Evolutionary conservation across 1,140 invertebrate species (phyloP), one percentile per base, ranked within the genome.

Genomic region (Dryas iulia): DNA sequence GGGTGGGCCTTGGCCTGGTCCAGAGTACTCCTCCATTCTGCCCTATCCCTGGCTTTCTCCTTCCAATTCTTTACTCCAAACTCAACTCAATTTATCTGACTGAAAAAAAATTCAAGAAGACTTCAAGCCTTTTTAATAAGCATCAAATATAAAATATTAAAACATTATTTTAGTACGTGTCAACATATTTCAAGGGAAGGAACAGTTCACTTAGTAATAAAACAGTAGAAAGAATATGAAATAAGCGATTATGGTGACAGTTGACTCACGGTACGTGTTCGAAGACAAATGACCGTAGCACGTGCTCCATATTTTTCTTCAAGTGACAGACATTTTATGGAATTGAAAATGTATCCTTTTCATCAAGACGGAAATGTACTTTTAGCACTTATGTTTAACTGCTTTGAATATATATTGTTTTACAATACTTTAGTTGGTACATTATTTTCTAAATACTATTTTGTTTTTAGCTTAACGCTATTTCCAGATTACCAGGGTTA

Each of bases 241-340:
- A 62, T 53, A 62, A 62, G 18, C 60, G 60, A 77, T 77, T 77
- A 81, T 72, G 68, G 75, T 58, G 75, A 71, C 75, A 77, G 61
- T 74, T 81, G 72, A 76, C 76, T 78, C 74, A 66, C 64, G 61
- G 69, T 66, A 56, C 59, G 58, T 62, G 21, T 60, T 28, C 71
- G 39, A 60, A 72, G 72, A 83, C 68, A 77, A 81, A 78, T 73
- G 68, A 71, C 54, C 33, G 63, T 10, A 39, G 59, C 69, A 76
- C 78, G 76, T 74, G 75, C 39, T 59, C 39, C 58, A 58, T 56
- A 66, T 69, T 66, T 56, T 66, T 71, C 68, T 69, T 59, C 59
- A 62, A 53, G 59, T 62, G 72, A 70, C 54, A 66, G 66, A 69
- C 66, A 59, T 59, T 65, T 71, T 68, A 63, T 69, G 66, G 59